Evolutionary conservation across 1,140 invertebrate species (phyloP).

Genomic region (Cotesia chilonis): DNA sequence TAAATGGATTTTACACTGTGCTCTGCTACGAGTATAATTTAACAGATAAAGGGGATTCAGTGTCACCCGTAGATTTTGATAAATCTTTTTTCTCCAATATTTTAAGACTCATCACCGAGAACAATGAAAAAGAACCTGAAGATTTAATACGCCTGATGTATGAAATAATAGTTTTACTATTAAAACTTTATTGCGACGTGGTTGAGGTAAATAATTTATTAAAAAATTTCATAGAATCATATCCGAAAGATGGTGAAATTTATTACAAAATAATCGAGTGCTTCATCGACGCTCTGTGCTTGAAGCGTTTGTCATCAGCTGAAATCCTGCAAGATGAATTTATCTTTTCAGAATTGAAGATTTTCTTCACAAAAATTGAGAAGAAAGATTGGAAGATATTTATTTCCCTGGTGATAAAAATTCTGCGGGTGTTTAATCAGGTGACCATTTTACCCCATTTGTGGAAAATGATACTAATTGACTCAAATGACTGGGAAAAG

Average conservation of each 20-base stretch:
- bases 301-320: not conserved
- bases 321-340: not conserved
- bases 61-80: not conserved
- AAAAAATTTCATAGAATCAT: not conserved
- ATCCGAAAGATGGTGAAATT: not conserved
- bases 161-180: slow-evolving; percentile 8
- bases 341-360: not conserved
- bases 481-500: not conserved
- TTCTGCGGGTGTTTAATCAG: not conserved
- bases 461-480: slow-evolving; percentile 10
- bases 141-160: not conserved
- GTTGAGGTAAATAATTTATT: too few relatives aligned
- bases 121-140: not conserved
- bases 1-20: not conserved
- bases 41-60: not conserved
- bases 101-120: not conserved
- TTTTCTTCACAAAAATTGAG: not conserved
- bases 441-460: not conserved
- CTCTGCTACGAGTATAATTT: slow-evolving; percentile 28
- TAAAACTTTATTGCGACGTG: not conserved
- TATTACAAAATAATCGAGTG: not conserved
- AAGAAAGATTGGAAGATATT: not conserved
- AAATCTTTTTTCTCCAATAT: not conserved
- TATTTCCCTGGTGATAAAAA: not conserved
- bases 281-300: slow-evolving; percentile 1